These are phyloP conservation scores for Myodes glareolus DNA, from an alignment of 2,113 vertebrate genomes.

Conservation along the genomic window DNA sequence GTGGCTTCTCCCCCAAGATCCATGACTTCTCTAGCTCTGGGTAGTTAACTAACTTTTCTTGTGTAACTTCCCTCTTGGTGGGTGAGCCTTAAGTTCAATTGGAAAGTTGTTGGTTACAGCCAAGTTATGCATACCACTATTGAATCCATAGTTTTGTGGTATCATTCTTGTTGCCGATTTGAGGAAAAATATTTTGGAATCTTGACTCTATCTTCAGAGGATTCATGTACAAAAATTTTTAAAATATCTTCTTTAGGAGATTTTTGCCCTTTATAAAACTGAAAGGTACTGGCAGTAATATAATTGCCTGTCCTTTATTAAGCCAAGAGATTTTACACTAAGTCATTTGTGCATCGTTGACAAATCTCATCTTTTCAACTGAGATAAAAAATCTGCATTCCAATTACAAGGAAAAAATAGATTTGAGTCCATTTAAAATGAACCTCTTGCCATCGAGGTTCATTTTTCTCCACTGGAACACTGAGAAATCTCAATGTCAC, in stretches of 20 bases:
- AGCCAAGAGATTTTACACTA: background rate
- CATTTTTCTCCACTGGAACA: slow-evolving; percentile 40
- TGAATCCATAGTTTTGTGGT: background rate
- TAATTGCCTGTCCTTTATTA: background rate
- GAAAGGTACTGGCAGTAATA: background rate
- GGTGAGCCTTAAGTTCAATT: background rate
- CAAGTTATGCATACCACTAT: background rate
- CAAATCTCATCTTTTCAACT: background rate
- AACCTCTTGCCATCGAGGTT: background rate
- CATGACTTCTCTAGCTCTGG: background rate
- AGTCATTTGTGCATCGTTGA: background rate
- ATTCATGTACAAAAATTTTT: background rate
- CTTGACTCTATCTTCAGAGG: background rate
- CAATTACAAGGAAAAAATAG: slow-evolving; percentile 31
- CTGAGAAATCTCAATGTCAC: slow-evolving; percentile 51
- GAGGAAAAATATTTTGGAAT: slow-evolving; percentile 2
- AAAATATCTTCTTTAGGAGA: slow-evolving; percentile 18
- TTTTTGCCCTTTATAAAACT: slow-evolving; percentile 49
- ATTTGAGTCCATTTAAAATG: slow-evolving; percentile 19
- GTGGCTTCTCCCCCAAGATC: background rate
- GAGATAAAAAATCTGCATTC: background rate
- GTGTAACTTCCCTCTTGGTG: background rate
- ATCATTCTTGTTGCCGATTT: background rate
- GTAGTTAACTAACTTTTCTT: no score
- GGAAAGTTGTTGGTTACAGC: background rate